These are phyloP conservation scores for Aporrectodea caliginosa DNA, from an alignment of 1,140 invertebrate genomes.

Conservation along the genomic window DNA sequence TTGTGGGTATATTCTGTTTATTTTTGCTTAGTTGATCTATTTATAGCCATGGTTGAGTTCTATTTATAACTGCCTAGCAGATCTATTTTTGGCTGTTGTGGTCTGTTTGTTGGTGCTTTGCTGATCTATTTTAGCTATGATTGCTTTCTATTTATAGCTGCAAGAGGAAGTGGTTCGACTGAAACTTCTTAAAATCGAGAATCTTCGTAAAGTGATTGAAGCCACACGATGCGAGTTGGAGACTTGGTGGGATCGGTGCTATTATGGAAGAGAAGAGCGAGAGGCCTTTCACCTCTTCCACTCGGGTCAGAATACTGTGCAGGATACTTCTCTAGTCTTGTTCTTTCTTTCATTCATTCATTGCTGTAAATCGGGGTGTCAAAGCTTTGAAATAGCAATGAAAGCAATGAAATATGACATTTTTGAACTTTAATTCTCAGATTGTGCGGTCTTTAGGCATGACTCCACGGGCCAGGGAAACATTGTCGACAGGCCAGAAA, in stretches of 20 bases:
- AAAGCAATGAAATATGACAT: not conserved
- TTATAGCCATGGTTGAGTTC: too few species aligned
- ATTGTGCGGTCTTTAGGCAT: too few species aligned
- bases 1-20: too few species aligned
- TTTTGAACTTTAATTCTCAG: not conserved
- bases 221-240: constrained; percentile 66
- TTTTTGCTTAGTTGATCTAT: too few species aligned
- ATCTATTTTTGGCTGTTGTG: not conserved
- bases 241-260: constrained; percentile 69
- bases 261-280: constrained; percentile 62
- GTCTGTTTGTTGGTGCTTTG: not conserved
- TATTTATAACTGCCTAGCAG: not conserved
- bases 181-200: constrained; percentile 63
- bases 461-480: too few species aligned
- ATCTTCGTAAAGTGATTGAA: constrained; percentile 67
- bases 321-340: too few species aligned
- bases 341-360: too few species aligned
- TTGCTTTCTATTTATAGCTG: constrained; percentile 43
- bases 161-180: constrained; percentile 63
- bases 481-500: too few species aligned
- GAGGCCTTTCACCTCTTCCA: constrained; percentile 59
- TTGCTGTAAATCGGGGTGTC: too few species aligned
- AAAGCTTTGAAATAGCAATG: not conserved
- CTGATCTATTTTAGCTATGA: not conserved
- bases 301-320: constrained; percentile 37